Evolutionary conservation across 23 tunicate species (phyloP), one percentile per base, ranked within the genome.

Genomic region (Pegea sp.): DNA sequence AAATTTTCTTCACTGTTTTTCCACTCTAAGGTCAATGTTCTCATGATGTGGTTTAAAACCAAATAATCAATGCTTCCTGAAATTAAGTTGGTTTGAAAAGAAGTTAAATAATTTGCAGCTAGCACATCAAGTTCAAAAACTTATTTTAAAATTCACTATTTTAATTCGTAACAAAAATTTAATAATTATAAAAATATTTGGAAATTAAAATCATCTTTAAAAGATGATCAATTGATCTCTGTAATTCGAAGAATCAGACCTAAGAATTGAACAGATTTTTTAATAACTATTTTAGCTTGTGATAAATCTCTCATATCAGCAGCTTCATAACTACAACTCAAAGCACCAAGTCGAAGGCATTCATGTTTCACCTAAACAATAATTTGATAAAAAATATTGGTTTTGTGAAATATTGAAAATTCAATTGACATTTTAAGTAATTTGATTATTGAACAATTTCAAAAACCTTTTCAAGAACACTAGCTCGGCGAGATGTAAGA

Each of bases 1-100:
- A 78, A 44, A 29, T 78, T 32, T 5, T 28, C 52, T 11, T 71
- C 19, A 29, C 60, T 61, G 19, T 34, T 63, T 24, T 70, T 59
- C 78, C 78, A 78, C 25, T 38, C 46, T 38, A 38, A 38, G 13
- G 46, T 38, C 16, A 38, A 38, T 8, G 46, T 38, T 38, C 46
- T 38, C 46, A 38, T 38, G 0, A 78, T 64, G 42, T 78, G 92
- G 60, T 78, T 78, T 28, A 78, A 52, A 11, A 78, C 92, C 44
- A 78, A 26, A 26, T 32, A 38, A 64, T 78, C 92, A 29, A 78
- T 48, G 4, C 78, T 72, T 28, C 92, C 75, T 74, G 42, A 18
- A 57, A 2, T 0, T n/a, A 1, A 26, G 3, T 38, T n/a, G 18
- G 29, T 19, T 11, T 0, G 11, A 18, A 11, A 19, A 0, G 16